Base-by-base conservation (phyloP, 1,140 invertebrate species). In the Leptonema lineaticorne region DNA sequence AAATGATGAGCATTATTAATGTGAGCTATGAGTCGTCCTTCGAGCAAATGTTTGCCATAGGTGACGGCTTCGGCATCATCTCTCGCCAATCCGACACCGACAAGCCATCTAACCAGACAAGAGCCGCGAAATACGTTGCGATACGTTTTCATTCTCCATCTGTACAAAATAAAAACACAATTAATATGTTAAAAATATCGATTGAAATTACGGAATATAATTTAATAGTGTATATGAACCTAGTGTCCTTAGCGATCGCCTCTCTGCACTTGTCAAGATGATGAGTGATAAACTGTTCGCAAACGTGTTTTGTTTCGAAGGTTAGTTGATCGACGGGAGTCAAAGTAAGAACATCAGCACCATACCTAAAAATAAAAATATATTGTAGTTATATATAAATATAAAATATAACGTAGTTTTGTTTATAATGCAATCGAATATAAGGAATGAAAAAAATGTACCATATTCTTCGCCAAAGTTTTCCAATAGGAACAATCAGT, bases 201-300 rank as follows among this genome's bases (percentile, higher is more conserved):
- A 45, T n/a, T 45, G 11, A 45, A 2, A 4, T 45, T 2, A 45
- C 4, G n/a, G n/a, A n/a, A n/a, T n/a, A 45, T 45, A 9, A 45
- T n/a, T n/a, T 7, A 45, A 45, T n/a, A n/a, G 37, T 2, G 14
- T 45, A 11, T 33, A 33, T 33, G 29, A 11, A 83, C 81, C 81
- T 81, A 24, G 78, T 86, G 77, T 92, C 89, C 73, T 85, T 86
- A 16, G 91, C 89, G 76, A 97, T 93, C 45, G 91, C 89, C 69
- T 85, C 82, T 53, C 86, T 85, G 81, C 94, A 96, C 72, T 90
- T 91, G 8, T 89, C 85, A 75, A 93, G 82, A 78, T 97, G 91
- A 78, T 95, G 92, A 27, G 85, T 89, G 20, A 87, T 86, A 79
- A 97, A 98, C 77, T 96, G 92, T 69, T 96, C 92, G 75, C 94